These are phyloP conservation scores for Cydia strobilella DNA, from an alignment of 1,140 invertebrate genomes.

Conservation along the genomic window DNA sequence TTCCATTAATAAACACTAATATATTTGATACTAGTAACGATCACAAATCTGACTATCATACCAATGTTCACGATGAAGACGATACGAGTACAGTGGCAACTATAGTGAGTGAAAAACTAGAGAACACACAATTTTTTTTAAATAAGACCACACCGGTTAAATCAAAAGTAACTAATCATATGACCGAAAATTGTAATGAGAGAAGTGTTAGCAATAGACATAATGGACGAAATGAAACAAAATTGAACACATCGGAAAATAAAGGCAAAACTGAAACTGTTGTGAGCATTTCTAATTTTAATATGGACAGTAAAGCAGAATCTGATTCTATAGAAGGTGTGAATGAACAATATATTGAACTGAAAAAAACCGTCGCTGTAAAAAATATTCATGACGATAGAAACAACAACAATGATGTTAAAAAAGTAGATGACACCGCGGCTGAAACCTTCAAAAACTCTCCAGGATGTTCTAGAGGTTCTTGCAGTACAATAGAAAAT, in stretches of 20 bases:
- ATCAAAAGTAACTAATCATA: neutral
- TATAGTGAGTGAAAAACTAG: neutral
- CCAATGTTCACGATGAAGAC: neutral
- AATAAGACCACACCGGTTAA: neutral
- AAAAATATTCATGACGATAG: neutral
- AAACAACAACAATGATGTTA: neutral
- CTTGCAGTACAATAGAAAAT: constrained; percentile 7
- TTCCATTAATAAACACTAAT: neutral
- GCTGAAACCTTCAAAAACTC: neutral
- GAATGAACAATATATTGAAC: neutral
- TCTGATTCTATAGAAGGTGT: neutral
- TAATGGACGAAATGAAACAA: neutral
- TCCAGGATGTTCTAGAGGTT: neutral
- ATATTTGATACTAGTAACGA: neutral
- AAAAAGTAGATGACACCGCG: neutral
- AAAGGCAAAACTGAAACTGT: neutral
- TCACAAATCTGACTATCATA: neutral
- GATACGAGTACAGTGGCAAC: neutral
- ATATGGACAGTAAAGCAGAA: neutral
- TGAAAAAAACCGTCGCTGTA: neutral
- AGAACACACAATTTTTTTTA: neutral
- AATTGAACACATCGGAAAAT: neutral
- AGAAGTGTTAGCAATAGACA: neutral
- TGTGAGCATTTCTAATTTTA: neutral
- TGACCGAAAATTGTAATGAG: neutral